These are phyloP conservation scores for Epistrophe eligans DNA, from an alignment of 2,888 invertebrate species.

Conservation along the genomic window DNA sequence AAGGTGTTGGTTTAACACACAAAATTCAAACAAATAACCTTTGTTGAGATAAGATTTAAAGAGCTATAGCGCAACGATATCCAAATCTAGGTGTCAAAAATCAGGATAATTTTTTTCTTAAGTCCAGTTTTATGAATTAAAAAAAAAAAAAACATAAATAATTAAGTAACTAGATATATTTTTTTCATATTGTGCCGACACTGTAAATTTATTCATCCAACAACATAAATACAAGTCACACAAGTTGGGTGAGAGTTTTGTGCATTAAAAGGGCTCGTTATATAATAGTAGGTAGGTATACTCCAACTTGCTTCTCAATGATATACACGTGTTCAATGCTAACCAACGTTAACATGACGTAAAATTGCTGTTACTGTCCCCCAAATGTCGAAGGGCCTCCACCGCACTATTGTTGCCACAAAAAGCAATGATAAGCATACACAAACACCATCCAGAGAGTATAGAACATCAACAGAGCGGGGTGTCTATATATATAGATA, in stretches of 20 bases:
- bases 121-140: no score
- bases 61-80: no score
- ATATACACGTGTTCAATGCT: conserved; percentile 73
- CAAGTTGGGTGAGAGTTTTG: conserved; percentile 7
- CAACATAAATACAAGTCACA: not conserved
- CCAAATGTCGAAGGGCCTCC: conserved; percentile 70
- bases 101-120: not conserved
- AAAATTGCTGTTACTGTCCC: conserved; percentile 75
- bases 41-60: no score
- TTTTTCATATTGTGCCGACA: not conserved
- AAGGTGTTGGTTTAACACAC: no score
- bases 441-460: conserved; percentile 31
- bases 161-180: not conserved
- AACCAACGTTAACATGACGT: conserved; percentile 75
- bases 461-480: not conserved
- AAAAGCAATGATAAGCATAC: conserved; percentile 76
- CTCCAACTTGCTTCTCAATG: conserved; percentile 2
- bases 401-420: conserved; percentile 68
- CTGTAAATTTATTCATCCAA: not conserved
- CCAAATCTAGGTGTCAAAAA: not conserved
- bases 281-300: not conserved
- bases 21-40: no score
- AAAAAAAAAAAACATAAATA: not conserved
- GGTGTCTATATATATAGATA: conserved; percentile 20
- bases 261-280: not conserved